phyloP scores from a whole-genome alignment of 2,113 vertebrate genomes.

The Pongo pygmaeus region DNA sequence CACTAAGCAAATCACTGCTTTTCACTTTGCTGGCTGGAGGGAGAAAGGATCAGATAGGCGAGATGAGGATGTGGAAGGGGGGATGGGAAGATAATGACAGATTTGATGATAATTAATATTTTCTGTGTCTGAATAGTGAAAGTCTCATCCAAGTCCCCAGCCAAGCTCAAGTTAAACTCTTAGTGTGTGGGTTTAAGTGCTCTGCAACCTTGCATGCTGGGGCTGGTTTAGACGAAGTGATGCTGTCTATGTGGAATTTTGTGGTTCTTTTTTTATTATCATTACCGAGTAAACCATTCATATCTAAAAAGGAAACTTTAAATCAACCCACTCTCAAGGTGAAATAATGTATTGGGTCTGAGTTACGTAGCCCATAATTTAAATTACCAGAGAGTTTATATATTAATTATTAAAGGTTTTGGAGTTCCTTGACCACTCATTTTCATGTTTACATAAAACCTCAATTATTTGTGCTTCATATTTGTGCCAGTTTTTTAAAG shows the following conservation, averaged over 20 bases:
- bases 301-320: conserved; percentile 77
- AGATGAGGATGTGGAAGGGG: conserved; percentile 31
- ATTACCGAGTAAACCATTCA: conserved; percentile 75
- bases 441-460: conserved; percentile 59
- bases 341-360: conserved; percentile 60
- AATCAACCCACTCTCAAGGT: conserved; percentile 59
- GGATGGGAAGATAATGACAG: conserved; percentile 73
- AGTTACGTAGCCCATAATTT: conserved; percentile 53
- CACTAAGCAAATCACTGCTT: conserved; percentile 64
- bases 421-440: not conserved
- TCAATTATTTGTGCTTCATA: conserved; percentile 20
- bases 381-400: conserved; percentile 52
- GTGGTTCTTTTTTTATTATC: conserved; percentile 75
- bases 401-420: conserved; percentile 64
- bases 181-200: conserved; percentile 77
- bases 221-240: conserved; percentile 71
- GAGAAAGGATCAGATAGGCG: conserved; percentile 40
- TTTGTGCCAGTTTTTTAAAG: conserved; percentile 38
- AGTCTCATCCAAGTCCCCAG: conserved; percentile 70
- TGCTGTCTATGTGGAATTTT: conserved; percentile 74
- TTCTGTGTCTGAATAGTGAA: conserved; percentile 79
- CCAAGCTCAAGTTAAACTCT: conserved; percentile 75
- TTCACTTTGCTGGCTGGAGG: conserved; percentile 60
- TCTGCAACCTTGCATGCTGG: conserved; percentile 59
- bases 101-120: conserved; percentile 79